Evolutionary conservation across 2,113 vertebrate genomes (phyloP), one percentile per base, ranked within the genome.

Genomic region (Camelus bactrianus): DNA sequence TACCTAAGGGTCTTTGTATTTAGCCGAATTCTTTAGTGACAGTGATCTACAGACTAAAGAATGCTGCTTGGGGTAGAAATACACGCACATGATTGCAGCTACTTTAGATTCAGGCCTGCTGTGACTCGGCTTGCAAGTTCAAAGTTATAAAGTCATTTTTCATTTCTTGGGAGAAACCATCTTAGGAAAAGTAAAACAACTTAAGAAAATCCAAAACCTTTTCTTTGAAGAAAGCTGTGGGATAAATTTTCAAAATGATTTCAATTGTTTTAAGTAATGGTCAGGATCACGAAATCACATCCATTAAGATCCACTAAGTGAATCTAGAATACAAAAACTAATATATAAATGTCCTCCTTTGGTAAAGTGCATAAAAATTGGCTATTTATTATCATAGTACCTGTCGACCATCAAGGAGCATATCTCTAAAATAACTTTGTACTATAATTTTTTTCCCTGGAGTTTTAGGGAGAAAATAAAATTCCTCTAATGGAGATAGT

Each of bases 1-100:
- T 96, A 97, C 98, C 98, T 98, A 97, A 97, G 85, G 96, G 96
- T 97, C 98, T 98, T 98, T 98, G 96, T 98, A 96, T 95, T 94
- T 96, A 96, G 84, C 94, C 96, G 92, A 98, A 98, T 99, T 98
- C 98, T 97, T 98, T 32, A 1, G 94, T 97, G 97, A 97, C 98
- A 98, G 76, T 79, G 92, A 96, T 90, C 97, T 98, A 93, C 92
- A 94, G 75, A 91, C 94, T 96, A 97, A 98, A 96, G 87, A 94
- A 97, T 98, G 96, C 97, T 96, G 93, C 97, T 98, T 97, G 72
- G 77, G 79, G 95, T 94, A 97, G 97, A 98, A 98, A 98, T 97
- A 97, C 97, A 97, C 97, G 98, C 97, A 98, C 96, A 62, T 90
- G 89, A 77, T 97, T 95, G 91, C 85, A 62, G 92, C 48, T 88